Evolutionary conservation across 2,888 invertebrate species (phyloP).

Genomic region (Synanthedon vespiformis): DNA sequence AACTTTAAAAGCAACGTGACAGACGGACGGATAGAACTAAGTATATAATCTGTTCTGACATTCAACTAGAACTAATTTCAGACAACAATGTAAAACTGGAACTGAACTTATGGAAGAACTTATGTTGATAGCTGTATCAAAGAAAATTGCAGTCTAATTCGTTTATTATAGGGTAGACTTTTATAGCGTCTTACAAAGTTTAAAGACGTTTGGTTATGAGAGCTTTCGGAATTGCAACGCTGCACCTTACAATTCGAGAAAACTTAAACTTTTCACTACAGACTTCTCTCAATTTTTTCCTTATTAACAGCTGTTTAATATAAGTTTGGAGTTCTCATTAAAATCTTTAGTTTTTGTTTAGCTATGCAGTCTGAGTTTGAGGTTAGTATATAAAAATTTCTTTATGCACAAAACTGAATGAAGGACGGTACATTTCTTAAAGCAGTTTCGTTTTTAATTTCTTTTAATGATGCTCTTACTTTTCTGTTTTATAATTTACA

Average conservation of each 20-base stretch:
- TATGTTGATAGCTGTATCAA: slow-evolving; percentile 5
- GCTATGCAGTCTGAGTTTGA: too few relatives aligned
- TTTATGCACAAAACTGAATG: too few relatives aligned
- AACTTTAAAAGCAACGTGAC: neutral
- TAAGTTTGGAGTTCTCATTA: slow-evolving; percentile 13
- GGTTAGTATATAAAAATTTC: too few relatives aligned
- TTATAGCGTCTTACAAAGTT: too few relatives aligned
- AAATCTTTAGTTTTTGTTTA: neutral
- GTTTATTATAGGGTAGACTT: slow-evolving; percentile 12
- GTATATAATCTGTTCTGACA: slow-evolving; percentile 28
- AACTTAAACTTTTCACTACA: slow-evolving; percentile 30
- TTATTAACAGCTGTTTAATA: slow-evolving; percentile 35
- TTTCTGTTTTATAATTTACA: too few relatives aligned
- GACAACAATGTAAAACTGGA: slow-evolving; percentile 42
- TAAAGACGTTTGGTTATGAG: slow-evolving; percentile 7
- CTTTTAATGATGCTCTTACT: too few relatives aligned
- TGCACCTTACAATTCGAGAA: slow-evolving; percentile 33
- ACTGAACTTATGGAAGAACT: slow-evolving; percentile 21
- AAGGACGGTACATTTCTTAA: too few relatives aligned
- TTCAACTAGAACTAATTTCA: slow-evolving; percentile 50
- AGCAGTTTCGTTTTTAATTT: too few relatives aligned
- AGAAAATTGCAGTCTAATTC: slow-evolving; percentile 15
- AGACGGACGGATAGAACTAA: slow-evolving; percentile 2
- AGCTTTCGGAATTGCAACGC: slow-evolving; percentile 19
- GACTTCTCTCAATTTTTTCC: slow-evolving; percentile 24